Conservation (phyloP, 2,888 invertebrate species). For the Plagodis pulveraria region DNA sequence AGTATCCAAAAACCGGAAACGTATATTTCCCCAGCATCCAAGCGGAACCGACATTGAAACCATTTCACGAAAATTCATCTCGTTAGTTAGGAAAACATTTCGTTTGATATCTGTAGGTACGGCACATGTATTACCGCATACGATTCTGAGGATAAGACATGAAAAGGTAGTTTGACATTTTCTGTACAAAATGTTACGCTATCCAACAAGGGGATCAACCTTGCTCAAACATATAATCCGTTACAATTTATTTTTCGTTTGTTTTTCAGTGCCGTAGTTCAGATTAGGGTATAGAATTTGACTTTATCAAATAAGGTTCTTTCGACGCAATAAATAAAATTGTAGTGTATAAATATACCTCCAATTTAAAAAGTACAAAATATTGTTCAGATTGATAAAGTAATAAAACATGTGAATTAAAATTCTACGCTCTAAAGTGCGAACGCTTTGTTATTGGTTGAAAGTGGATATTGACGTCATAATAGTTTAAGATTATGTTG, state of each 20-base stretch:
- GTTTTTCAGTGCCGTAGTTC: background rate
- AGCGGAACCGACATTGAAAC: background rate
- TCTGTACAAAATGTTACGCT: conserved; percentile 8
- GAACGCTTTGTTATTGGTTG: too few species aligned
- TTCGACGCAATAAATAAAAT: too few species aligned
- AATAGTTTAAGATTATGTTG: too few species aligned
- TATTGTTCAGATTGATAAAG: too few species aligned
- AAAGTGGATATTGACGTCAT: too few species aligned
- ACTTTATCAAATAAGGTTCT: too few species aligned
- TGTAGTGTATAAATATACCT: too few species aligned
- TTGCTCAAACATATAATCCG: conserved; percentile 8
- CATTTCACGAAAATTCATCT: background rate
- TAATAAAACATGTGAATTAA: too few species aligned
- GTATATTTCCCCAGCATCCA: background rate
- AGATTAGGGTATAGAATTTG: too few species aligned
- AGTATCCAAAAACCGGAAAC: conserved; percentile 1
- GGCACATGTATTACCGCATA: background rate
- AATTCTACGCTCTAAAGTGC: too few species aligned
- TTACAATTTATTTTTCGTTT: background rate
- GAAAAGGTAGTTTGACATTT: conserved; percentile 2
- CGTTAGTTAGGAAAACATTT: background rate
- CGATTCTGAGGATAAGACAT: conserved; percentile 2
- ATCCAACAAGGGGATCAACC: conserved; percentile 15
- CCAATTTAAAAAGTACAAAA: too few species aligned
- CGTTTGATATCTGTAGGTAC: too few species aligned